Conservation (phyloP, 1,140 invertebrate genomes). For the Drosophila tsacasi region DNA sequence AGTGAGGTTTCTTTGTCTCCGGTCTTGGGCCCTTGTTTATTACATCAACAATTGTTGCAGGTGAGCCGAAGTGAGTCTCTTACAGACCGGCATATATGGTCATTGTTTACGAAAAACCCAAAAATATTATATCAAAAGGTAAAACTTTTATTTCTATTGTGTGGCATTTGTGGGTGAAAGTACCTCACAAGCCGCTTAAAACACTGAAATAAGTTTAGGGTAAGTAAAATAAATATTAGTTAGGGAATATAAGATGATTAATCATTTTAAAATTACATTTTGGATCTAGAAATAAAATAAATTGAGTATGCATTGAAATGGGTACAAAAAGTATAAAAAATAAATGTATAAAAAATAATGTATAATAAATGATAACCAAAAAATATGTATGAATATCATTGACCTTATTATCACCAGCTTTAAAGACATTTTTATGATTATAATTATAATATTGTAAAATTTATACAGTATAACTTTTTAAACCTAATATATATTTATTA, state of each 20-base stretch:
- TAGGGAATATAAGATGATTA: neutral
- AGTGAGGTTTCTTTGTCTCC: constrained; percentile 28
- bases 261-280: too few species aligned
- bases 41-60: constrained; percentile 73
- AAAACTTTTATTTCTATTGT: constrained; percentile 71
- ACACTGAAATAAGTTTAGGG: constrained; percentile 16
- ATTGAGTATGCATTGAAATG: rapidly evolving
- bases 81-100: constrained; percentile 26
- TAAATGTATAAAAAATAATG: too few species aligned
- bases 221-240: too few species aligned
- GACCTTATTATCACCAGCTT: neutral
- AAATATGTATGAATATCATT: neutral
- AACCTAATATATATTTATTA: neutral
- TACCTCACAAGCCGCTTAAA: constrained; percentile 49
- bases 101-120: constrained; percentile 55
- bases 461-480: neutral
- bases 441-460: neutral
- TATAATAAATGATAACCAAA: neutral
- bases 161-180: constrained; percentile 68
- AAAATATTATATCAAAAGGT: constrained; percentile 64
- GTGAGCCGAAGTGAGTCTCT: constrained; percentile 47
- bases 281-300: neutral
- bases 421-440: neutral
- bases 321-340: neutral
- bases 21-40: constrained; percentile 37